A percentile compares a stretch with the other conserved stretches of the same genome.
Evolutionary conservation across 2,888 invertebrate species (phyloP).

Genomic region (Machimus rusticus): DNA sequence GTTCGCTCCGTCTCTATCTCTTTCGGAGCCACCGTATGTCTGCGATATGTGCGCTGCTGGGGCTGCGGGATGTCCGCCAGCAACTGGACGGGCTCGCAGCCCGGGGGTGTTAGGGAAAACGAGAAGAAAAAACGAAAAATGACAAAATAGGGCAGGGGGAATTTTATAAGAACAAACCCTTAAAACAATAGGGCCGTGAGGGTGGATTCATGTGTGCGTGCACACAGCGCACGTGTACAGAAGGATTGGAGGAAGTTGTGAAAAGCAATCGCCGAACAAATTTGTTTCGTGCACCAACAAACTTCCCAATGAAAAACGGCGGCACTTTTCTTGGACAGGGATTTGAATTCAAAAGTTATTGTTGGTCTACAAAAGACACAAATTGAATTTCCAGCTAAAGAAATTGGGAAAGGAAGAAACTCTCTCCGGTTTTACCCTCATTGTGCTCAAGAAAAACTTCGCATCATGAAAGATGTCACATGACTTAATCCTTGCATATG

Average conservation of each 20-base stretch:
- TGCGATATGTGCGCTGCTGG: slow-evolving; percentile 1
- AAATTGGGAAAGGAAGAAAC: neutral
- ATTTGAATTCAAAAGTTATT: slow-evolving; percentile 29
- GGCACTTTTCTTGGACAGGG: neutral
- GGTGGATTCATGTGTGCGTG: neutral
- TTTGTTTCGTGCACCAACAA: neutral
- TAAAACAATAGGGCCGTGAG: slow-evolving; percentile 16
- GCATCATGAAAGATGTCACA: slow-evolving; percentile 31
- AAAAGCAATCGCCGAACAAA: neutral
- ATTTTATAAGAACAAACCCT: slow-evolving; percentile 34
- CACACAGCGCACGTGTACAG: neutral
- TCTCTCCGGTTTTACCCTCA: neutral
- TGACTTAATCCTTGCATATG: slow-evolving; percentile 41
- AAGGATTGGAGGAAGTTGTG: neutral
- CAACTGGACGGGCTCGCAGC: neutral
- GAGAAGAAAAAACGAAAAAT: neutral
- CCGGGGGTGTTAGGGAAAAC: neutral
- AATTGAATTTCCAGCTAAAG: slow-evolving; percentile 18
- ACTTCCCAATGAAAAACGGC: neutral
- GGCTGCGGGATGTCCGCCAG: neutral
- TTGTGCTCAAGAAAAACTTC: neutral
- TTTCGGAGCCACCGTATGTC: slow-evolving; percentile 17
- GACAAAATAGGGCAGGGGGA: slow-evolving; percentile 1
- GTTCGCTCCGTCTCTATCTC: slow-evolving; percentile 31
- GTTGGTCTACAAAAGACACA: slow-evolving; percentile 9